phyloP scores from a whole-genome alignment of 2,797 vertebrate genomes.

The Parotocinclus haroldoi region DNA sequence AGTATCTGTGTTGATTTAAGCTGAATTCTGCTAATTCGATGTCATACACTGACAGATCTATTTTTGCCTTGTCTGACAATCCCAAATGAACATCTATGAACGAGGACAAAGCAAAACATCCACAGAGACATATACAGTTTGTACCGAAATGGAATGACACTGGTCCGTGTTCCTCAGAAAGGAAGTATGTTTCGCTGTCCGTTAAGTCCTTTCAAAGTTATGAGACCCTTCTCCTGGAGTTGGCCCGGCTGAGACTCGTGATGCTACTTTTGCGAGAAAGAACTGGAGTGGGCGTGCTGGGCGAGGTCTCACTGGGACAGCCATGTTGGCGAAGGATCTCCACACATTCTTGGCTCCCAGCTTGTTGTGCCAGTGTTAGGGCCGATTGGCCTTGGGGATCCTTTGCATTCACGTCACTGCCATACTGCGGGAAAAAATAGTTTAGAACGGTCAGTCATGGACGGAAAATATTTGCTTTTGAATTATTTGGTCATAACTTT shows the following conservation, averaged over 20 bases:
- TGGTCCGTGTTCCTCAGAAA: conserved; percentile 20
- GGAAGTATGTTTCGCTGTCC: conserved; percentile 35
- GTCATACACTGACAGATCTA: conserved; percentile 18
- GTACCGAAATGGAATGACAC: conserved; percentile 39
- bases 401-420: conserved; percentile 82
- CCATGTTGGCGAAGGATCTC: conserved; percentile 90
- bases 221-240: conserved; percentile 72
- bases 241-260: conserved; percentile 82
- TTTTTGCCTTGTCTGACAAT: conserved; percentile 36
- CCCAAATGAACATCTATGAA: conserved; percentile 22
- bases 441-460: background rate
- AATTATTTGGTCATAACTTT: too few species aligned
- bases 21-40: conserved; percentile 19
- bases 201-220: conserved; percentile 51
- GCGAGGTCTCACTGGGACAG: conserved; percentile 79
- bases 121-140: conserved; percentile 38
- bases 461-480: too few species aligned
- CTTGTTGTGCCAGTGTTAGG: conserved; percentile 78
- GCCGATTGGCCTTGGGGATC: conserved; percentile 82
- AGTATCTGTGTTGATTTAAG: conserved; percentile 48
- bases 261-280: conserved; percentile 86
- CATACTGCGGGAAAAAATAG: conserved; percentile 71
- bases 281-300: conserved; percentile 74
- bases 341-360: conserved; percentile 82
- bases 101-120: conserved; percentile 33